phyloP scores from a whole-genome alignment of 2,113 vertebrate species.

The Chrysochloris asiatica region DNA sequence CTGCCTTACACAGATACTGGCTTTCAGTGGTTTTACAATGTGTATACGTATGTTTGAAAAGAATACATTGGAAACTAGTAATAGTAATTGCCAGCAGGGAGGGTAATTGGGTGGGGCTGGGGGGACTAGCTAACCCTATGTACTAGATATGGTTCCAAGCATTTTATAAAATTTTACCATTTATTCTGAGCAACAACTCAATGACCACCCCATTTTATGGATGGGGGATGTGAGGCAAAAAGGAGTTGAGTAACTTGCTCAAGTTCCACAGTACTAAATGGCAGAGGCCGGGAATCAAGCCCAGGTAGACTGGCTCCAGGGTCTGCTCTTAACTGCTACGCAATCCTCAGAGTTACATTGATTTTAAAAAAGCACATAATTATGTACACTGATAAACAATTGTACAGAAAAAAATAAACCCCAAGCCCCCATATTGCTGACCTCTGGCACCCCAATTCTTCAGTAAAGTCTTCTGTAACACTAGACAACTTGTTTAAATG shows the following conservation, averaged over 20 bases:
- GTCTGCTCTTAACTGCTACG: not conserved
- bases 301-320: not conserved
- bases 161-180: not conserved
- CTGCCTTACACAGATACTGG: not conserved
- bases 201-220: slow-evolving; percentile 20
- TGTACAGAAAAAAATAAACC: not conserved
- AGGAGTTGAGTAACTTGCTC: slow-evolving; percentile 12
- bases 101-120: not conserved
- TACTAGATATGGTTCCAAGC: not conserved
- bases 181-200: not conserved
- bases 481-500: not conserved
- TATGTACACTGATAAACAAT: not conserved
- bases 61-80: slow-evolving; percentile 18
- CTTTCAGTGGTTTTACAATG: not conserved
- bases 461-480: not conserved
- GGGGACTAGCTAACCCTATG: not conserved
- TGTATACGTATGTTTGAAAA: not conserved
- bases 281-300: not conserved
- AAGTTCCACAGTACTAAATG: slow-evolving; percentile 19
- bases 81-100: not conserved
- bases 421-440: not conserved
- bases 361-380: slow-evolving; percentile 43
- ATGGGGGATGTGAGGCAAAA: slow-evolving; percentile 31
- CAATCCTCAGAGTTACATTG: slow-evolving; percentile 26
- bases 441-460: not conserved